These are phyloP conservation scores for Cosmorhoe ocellata DNA, from an alignment of 2,888 invertebrate genomes.

Conservation along the genomic window DNA sequence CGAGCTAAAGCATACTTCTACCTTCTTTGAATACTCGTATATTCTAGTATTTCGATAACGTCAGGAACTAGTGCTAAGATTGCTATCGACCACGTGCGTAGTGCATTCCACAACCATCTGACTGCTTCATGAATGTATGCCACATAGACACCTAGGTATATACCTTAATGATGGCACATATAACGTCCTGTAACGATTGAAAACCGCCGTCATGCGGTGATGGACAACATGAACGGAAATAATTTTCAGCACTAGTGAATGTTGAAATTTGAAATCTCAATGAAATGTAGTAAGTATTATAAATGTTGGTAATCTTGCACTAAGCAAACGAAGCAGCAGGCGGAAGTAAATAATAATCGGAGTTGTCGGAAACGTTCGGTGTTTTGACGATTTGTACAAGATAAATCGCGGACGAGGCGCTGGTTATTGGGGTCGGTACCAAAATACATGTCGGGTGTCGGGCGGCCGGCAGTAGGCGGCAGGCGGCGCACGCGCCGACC, in stretches of 20 bases:
- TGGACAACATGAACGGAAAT: constrained; percentile 7
- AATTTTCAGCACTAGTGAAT: neutral
- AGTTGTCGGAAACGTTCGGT: constrained; percentile 68
- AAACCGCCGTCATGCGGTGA: too few relatives aligned
- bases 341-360: constrained; percentile 46
- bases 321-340: constrained; percentile 3
- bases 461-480: constrained; percentile 75
- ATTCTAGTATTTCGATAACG: too few relatives aligned
- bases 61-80: neutral
- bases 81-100: constrained; percentile 8
- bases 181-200: too few relatives aligned
- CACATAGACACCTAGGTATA: neutral
- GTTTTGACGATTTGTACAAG: constrained; percentile 76
- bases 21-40: too few relatives aligned
- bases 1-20: too few relatives aligned
- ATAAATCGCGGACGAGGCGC: constrained; percentile 78
- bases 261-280: too few relatives aligned
- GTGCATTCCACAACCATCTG: constrained; percentile 15
- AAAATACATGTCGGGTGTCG: constrained; percentile 74
- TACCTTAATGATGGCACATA: neutral
- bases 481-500: constrained; percentile 76
- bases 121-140: neutral
- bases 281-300: too few relatives aligned
- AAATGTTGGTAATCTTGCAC: too few relatives aligned
- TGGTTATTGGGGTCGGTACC: constrained; percentile 79